Percentiles rank a stretch among this genome's conserved stretches.
These are phyloP conservation scores for Drosophila prostipennis DNA, from an alignment of 2,888 invertebrate species.

Conservation along the genomic window DNA sequence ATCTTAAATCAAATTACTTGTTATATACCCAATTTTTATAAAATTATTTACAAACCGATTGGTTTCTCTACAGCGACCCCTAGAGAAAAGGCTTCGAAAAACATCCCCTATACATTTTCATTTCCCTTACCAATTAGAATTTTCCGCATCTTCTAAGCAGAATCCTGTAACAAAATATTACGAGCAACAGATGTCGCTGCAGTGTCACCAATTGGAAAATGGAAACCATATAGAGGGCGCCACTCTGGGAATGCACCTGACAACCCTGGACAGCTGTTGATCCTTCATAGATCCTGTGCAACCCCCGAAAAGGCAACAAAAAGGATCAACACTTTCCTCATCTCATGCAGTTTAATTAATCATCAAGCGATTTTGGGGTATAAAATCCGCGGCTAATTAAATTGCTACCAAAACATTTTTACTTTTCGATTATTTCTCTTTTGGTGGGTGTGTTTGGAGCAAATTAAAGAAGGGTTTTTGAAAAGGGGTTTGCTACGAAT, in stretches of 20 bases:
- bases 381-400: conserved; percentile 65
- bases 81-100: not conserved
- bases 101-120: not conserved
- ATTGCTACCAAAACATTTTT: conserved; percentile 72
- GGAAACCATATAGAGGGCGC: conserved; percentile 51
- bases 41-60: not conserved
- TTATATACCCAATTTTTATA: too few relatives aligned
- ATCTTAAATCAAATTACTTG: too few relatives aligned
- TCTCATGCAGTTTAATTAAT: conserved; percentile 76
- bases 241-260: conserved; percentile 12
- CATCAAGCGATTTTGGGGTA: conserved; percentile 28
- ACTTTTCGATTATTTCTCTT: not conserved
- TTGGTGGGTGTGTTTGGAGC: conserved; percentile 37
- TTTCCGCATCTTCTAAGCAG: not conserved
- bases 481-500: not conserved
- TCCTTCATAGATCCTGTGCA: conserved; percentile 11
- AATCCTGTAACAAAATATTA: conserved; percentile 5
- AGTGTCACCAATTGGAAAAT: conserved; percentile 44
- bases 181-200: conserved; percentile 55
- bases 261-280: conserved; percentile 38
- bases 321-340: conserved; percentile 33
- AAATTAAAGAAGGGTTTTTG: conserved; percentile 21
- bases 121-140: not conserved
- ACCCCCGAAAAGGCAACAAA: too few relatives aligned
- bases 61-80: not conserved